Evolutionary conservation across 2,888 invertebrate genomes (phyloP).

Genomic region (Mellilla xanthometata): DNA sequence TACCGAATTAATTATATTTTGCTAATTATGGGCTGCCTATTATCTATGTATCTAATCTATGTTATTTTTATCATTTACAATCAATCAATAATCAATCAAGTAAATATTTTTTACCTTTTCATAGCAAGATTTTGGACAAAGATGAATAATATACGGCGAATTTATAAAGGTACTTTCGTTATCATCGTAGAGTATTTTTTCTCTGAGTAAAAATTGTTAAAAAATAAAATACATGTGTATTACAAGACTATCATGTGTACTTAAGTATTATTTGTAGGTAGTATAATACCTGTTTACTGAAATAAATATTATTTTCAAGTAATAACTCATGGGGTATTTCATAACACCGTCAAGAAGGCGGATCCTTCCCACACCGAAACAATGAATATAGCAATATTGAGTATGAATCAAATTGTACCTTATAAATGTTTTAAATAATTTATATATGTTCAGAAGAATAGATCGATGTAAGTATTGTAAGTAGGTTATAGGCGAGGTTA

Average conservation of each 20-base stretch:
- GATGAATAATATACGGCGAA: too few relatives aligned
- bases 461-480: constrained; percentile 67
- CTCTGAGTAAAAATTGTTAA: too few relatives aligned
- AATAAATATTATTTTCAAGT: constrained; percentile 19
- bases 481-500: constrained; percentile 69
- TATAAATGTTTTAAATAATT: constrained; percentile 66
- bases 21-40: too few relatives aligned
- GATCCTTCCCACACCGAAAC: constrained; percentile 34
- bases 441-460: constrained; percentile 60
- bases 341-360: constrained; percentile 45
- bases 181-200: too few relatives aligned
- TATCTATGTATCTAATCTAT: too few relatives aligned
- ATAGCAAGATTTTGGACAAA: too few relatives aligned
- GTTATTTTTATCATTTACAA: too few relatives aligned
- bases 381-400: constrained; percentile 71
- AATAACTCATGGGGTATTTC: constrained; percentile 29
- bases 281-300: constrained; percentile 9
- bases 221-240: too few relatives aligned
- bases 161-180: too few relatives aligned
- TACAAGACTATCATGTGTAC: constrained; percentile 19
- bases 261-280: constrained; percentile 15
- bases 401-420: constrained; percentile 55
- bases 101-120: too few relatives aligned
- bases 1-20: too few relatives aligned
- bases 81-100: too few relatives aligned